phyloP scores from a whole-genome alignment of 2,797 vertebrate species.

The Antrozous pallidus region DNA sequence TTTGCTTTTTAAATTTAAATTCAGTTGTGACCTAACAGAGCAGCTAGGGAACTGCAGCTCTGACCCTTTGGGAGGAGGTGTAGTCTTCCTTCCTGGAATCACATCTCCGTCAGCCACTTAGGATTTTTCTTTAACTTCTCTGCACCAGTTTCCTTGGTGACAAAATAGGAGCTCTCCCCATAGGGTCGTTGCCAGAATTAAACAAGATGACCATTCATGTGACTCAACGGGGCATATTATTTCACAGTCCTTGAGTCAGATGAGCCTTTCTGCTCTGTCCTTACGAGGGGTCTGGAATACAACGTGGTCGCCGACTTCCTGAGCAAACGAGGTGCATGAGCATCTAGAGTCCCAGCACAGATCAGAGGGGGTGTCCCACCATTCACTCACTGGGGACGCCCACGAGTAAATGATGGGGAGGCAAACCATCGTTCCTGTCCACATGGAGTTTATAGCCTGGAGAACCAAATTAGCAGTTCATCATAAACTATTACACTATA shows the following conservation, averaged over 20 bases:
- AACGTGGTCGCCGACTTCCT: background rate
- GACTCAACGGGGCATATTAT: background rate
- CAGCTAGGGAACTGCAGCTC: background rate
- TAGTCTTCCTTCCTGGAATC: background rate
- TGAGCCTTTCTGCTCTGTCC: background rate
- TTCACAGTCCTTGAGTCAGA: background rate
- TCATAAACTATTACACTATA: background rate
- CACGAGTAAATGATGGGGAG: background rate
- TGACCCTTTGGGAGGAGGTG: too few species aligned
- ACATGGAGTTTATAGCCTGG: background rate
- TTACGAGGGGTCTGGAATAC: background rate
- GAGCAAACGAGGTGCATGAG: background rate
- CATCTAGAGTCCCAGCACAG: background rate
- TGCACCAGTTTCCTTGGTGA: background rate
- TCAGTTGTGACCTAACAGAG: background rate
- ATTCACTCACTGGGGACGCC: background rate
- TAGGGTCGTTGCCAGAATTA: background rate
- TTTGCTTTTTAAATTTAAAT: background rate
- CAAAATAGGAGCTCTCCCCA: background rate
- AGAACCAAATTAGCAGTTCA: background rate
- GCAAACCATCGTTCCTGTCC: background rate
- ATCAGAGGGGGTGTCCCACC: background rate
- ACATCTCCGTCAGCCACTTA: too few species aligned
- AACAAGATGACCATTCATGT: background rate
- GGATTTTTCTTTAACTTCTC: background rate